phyloP scores from a whole-genome alignment of 2,797 vertebrate genomes.

The Cuniculus paca region DNA sequence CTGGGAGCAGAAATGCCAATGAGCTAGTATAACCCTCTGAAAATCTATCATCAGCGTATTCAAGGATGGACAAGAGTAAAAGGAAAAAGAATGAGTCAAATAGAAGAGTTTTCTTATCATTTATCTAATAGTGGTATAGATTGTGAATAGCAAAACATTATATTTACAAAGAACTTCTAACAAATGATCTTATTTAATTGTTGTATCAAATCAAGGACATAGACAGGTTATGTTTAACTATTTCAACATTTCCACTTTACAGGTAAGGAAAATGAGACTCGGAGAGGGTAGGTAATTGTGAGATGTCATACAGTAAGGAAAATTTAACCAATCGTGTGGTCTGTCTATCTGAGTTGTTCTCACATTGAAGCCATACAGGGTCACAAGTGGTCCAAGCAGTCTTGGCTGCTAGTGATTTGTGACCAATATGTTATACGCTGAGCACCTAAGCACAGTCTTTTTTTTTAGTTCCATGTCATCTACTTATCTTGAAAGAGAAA shows the following conservation, averaged over 20 bases:
- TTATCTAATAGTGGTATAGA: background rate
- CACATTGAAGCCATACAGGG: background rate
- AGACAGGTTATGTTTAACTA: background rate
- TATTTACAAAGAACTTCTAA: constrained; percentile 13
- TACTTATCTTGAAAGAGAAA: background rate
- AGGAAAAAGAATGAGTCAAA: background rate
- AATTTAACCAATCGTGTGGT: background rate
- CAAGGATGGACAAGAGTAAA: background rate
- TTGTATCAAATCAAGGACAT: background rate
- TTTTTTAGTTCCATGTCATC: background rate
- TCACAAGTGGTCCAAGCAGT: background rate
- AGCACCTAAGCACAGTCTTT: background rate
- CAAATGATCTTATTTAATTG: background rate
- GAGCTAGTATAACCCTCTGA: background rate
- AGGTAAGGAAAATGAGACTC: background rate
- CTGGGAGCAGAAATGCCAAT: background rate
- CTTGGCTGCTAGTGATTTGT: background rate
- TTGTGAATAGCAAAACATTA: background rate
- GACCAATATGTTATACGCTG: background rate
- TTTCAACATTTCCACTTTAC: constrained; percentile 16
- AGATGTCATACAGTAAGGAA: background rate
- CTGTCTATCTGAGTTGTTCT: background rate
- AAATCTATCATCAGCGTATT: background rate
- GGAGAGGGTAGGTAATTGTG: background rate
- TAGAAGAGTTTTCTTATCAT: background rate